Evolutionary conservation across 2,888 invertebrate genomes (phyloP).

Genomic region (Dryococelus australis): DNA sequence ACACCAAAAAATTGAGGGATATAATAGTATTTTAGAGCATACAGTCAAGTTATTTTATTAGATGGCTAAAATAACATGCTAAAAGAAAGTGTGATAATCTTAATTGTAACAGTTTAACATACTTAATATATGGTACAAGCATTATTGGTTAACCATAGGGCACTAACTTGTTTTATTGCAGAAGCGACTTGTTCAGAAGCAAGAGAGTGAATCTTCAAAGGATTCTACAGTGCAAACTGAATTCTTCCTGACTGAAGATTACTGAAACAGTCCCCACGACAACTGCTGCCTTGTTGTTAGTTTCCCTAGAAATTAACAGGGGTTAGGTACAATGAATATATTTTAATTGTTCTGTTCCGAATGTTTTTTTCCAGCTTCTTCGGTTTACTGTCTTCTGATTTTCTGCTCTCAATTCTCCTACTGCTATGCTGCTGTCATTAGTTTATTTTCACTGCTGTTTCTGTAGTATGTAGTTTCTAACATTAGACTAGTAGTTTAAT

Average conservation of each 20-base stretch:
- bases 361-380: slow-evolving; percentile 36
- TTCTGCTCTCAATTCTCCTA: slow-evolving; percentile 28
- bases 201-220: slow-evolving; percentile 42
- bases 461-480: slow-evolving; percentile 3
- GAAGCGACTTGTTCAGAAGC: slow-evolving; percentile 61
- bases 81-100: too few relatives aligned
- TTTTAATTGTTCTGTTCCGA: slow-evolving; percentile 20
- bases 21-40: too few relatives aligned
- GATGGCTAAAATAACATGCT: too few relatives aligned
- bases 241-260: slow-evolving; percentile 33
- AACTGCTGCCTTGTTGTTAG: slow-evolving; percentile 26
- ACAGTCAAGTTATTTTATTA: too few relatives aligned
- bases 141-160: slow-evolving; percentile 16
- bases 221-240: slow-evolving; percentile 26
- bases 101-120: too few relatives aligned
- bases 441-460: slow-evolving; percentile 8
- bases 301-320: slow-evolving; percentile 38
- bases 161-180: slow-evolving; percentile 55
- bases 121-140: neutral
- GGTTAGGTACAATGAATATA: slow-evolving; percentile 27
- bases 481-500: neutral
- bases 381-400: slow-evolving; percentile 28
- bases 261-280: slow-evolving; percentile 26
- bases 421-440: slow-evolving; percentile 11
- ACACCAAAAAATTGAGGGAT: too few relatives aligned